phyloP scores from a whole-genome alignment of 64 coral and sea anemone species.

The Cladopsammia gracilis region DNA sequence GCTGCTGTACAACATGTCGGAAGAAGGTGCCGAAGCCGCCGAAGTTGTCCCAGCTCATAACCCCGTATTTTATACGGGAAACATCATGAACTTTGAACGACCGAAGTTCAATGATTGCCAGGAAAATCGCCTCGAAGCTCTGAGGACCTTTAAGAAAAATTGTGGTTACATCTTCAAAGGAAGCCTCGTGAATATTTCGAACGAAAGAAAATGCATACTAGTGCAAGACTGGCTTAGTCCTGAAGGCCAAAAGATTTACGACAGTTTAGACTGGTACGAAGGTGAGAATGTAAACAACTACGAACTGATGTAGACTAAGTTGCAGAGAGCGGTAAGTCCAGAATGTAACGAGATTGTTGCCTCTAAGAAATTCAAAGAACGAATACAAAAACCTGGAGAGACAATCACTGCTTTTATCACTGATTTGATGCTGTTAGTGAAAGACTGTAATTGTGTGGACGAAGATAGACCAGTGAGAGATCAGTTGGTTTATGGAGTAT shows the following conservation, averaged over 20 bases:
- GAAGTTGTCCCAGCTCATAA: not conserved
- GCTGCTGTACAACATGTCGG: too few species aligned
- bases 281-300: not conserved
- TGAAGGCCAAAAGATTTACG: not conserved
- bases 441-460: too few species aligned
- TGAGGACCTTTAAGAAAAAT: not conserved
- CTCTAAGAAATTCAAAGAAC: too few species aligned
- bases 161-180: too few species aligned
- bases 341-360: too few species aligned
- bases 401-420: not conserved
- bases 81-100: not conserved
- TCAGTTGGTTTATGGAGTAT: not conserved
- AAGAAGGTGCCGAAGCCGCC: too few species aligned
- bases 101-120: not conserved
- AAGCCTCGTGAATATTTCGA: too few species aligned
- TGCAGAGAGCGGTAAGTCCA: too few species aligned
- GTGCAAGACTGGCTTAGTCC: conserved; percentile 6
- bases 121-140: conserved; percentile 7
- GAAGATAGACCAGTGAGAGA: too few species aligned
- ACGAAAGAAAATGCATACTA: conserved; percentile 7
- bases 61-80: not conserved
- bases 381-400: too few species aligned
- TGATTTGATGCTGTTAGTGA: not conserved
- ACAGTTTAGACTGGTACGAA: not conserved
- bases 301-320: too few species aligned